Conservation (phyloP, 2,888 invertebrate species). For the Temnothorax rugatulus region DNA sequence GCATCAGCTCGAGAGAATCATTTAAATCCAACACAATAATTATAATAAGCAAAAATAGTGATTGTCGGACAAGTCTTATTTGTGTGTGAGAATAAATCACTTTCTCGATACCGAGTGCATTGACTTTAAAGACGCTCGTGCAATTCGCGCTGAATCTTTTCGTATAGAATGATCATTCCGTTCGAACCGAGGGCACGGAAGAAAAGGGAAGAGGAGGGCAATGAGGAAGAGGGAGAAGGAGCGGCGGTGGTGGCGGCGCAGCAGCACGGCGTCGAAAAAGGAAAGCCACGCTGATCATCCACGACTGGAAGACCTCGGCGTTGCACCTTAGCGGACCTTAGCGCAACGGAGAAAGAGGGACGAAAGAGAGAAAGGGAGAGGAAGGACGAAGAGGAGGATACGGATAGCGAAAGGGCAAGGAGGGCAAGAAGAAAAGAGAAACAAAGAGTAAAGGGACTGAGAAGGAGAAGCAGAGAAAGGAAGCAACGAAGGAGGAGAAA, state of each 20-base stretch:
- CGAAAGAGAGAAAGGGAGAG: constrained; percentile 54
- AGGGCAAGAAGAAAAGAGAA: constrained; percentile 34
- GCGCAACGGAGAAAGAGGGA: constrained; percentile 59
- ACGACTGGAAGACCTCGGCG: constrained; percentile 78
- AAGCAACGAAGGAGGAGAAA: neutral
- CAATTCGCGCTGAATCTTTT: constrained; percentile 56
- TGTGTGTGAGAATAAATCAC: neutral
- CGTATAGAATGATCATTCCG: constrained; percentile 67
- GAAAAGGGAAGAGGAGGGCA: constrained; percentile 55
- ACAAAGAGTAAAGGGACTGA: constrained; percentile 61
- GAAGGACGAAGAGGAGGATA: constrained; percentile 58
- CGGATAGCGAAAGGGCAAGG: constrained; percentile 36
- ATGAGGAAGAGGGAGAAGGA: constrained; percentile 56
- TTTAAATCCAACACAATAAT: neutral
- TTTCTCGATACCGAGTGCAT: constrained; percentile 10
- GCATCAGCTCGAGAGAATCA: neutral
- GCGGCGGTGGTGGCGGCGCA: constrained; percentile 47
- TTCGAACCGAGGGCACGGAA: constrained; percentile 48
- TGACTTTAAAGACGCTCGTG: constrained; percentile 20
- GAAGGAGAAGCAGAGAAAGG: constrained; percentile 44
- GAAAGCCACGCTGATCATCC: constrained; percentile 71
- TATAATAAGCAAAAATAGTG: neutral
- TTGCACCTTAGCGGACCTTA: constrained; percentile 69
- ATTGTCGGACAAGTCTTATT: neutral
- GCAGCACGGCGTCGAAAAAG: constrained; percentile 72